phyloP scores from a whole-genome alignment of 2,113 vertebrate genomes.

The Ploceus nigricollis region DNA sequence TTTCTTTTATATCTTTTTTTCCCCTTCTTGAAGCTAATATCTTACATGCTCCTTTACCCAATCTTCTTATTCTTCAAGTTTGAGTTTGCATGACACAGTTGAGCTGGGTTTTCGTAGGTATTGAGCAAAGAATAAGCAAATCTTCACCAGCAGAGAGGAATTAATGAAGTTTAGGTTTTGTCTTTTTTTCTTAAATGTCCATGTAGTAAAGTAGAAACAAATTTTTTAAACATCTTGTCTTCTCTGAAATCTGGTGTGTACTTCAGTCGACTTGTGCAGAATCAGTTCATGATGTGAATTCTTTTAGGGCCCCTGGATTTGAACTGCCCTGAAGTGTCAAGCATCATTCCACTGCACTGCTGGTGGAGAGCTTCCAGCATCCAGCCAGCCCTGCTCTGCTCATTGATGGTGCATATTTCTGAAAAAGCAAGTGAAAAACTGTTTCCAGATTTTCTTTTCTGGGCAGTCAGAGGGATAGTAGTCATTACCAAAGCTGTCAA shows the following conservation, averaged over 20 bases:
- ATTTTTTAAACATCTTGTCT: not conserved
- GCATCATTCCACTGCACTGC: too few relatives aligned
- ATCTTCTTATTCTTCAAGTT: not conserved
- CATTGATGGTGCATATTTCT: too few relatives aligned
- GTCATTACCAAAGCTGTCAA: not conserved
- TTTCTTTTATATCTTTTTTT: not conserved
- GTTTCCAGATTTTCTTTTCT: not conserved
- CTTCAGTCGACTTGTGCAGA: not conserved
- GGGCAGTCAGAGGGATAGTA: not conserved
- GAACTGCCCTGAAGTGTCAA: not conserved
- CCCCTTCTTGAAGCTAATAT: not conserved
- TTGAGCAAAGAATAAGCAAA: not conserved
- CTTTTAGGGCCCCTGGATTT: not conserved
- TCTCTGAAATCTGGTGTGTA: not conserved
- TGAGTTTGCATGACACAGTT: not conserved
- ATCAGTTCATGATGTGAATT: fast-evolving
- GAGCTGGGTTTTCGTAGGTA: not conserved
- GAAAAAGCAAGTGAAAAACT: not conserved
- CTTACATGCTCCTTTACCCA: not conserved
- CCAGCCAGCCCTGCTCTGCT: not conserved
- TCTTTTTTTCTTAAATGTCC: not conserved
- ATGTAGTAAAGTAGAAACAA: not conserved
- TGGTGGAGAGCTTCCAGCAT: fast-evolving
- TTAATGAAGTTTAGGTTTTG: not conserved
- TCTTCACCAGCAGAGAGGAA: not conserved